Base-by-base conservation (phyloP, 2,797 vertebrate genomes). In the Leptoclinus maculatus region DNA sequence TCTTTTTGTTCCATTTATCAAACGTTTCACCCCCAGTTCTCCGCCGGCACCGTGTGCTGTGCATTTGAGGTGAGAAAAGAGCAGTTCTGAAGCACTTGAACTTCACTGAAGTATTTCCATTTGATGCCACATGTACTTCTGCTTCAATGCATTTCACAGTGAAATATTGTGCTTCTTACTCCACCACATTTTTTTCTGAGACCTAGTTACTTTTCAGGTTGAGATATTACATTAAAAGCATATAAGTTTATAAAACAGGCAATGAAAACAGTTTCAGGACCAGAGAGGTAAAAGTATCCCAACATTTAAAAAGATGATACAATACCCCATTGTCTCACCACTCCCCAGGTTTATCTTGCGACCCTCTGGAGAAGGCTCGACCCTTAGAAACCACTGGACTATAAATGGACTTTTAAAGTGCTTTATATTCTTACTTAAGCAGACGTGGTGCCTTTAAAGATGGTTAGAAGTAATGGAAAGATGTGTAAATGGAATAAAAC, bases 21-120 rank as follows among this genome's bases (percentile, higher is more conserved):
- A 66, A 66, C 41, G 27, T 71, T 73, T 75, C 60, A 71, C 38
- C 7, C 7, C 2, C 29, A 34, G 8, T 4, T 54, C 45, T 66
- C 70, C 78, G 73, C 23, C 78, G 74, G 68, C 60, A 63, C 6
- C 9, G 4, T 62, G 21, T 53, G 39, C 32, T 36, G 29, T 34
- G n/a, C 74, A 67, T 83, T 66, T 82, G 66, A 74, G 27, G 17
- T 29, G 21, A 45, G 3, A 7, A 75, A 64, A 67, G 17, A 23
- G 21, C 29, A 63, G 11, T 7, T 39, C 19, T 49, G 7, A 25
- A 34, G 23, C 19, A n/a, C 16, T 63, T 39, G 17, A 54, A 56
- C 19, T 56, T 11, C 23, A 36, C 34, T 38, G 0, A n/a, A 60
- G 21, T 38, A 60, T 60, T 32, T 25, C n/a, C 23, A 53, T 49